phyloP scores from a whole-genome alignment of 2,113 vertebrate species.

The Pomatorhinus ruficollis region DNA sequence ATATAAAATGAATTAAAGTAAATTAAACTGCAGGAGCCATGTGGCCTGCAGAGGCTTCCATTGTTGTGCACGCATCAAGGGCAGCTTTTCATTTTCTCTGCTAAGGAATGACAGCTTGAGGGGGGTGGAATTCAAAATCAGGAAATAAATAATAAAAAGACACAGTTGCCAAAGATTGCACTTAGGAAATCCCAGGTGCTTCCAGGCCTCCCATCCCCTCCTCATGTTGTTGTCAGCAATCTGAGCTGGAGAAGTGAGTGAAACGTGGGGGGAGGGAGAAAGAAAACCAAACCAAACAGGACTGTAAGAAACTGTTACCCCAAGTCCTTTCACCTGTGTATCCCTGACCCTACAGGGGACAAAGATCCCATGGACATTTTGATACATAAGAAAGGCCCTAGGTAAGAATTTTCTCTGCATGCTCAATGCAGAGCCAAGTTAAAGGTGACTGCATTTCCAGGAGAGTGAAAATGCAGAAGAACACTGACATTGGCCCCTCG shows the following conservation, averaged over 20 bases:
- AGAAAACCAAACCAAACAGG: neutral
- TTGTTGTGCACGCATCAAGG: slow-evolving; percentile 60
- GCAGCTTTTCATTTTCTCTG: slow-evolving; percentile 73
- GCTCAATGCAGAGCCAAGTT: neutral
- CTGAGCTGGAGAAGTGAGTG: neutral
- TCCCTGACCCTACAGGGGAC: fast-evolving
- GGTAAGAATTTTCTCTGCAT: neutral
- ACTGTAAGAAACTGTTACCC: neutral
- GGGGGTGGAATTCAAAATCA: slow-evolving; percentile 68
- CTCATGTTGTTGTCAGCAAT: slow-evolving; percentile 16
- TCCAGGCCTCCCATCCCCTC: slow-evolving; percentile 30
- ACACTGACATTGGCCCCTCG: neutral
- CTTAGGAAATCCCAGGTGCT: slow-evolving; percentile 64
- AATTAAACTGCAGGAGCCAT: slow-evolving; percentile 80
- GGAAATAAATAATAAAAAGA: slow-evolving; percentile 64
- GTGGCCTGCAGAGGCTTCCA: slow-evolving; percentile 68
- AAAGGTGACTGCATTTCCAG: neutral
- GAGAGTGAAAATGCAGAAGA: neutral
- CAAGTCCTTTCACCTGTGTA: neutral
- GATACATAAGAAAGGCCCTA: neutral
- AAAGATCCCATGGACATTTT: neutral
- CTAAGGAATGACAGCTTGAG: slow-evolving; percentile 76
- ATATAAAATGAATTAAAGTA: slow-evolving; percentile 80
- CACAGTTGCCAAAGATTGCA: neutral
- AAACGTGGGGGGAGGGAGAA: neutral